Percentiles rank a stretch among this genome's conserved stretches.
phyloP scores from a whole-genome alignment of 2,888 invertebrate genomes.

The Buathra laborator region DNA sequence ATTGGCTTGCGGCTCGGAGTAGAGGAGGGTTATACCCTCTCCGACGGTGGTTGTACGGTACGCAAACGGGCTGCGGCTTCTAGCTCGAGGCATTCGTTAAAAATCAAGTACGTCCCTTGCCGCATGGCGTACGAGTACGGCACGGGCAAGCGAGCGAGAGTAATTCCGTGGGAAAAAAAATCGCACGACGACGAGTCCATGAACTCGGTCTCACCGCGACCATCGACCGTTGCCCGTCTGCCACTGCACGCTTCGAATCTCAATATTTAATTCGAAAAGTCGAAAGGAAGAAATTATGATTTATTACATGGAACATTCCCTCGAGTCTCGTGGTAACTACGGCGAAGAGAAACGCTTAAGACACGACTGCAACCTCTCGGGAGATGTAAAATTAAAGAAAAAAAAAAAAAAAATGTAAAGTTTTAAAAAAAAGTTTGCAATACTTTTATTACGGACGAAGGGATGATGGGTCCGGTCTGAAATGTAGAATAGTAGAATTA shows the following conservation, averaged over 20 bases:
- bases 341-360: neutral
- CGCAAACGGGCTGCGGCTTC: conserved; percentile 47
- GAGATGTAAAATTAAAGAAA: neutral
- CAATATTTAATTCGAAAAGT: conserved; percentile 52
- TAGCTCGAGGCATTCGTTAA: conserved; percentile 67
- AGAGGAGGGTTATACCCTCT: neutral
- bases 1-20: conserved; percentile 64
- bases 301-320: neutral
- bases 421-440: neutral
- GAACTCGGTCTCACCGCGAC: conserved; percentile 39
- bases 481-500: too few relatives aligned
- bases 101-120: conserved; percentile 67
- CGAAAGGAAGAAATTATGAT: conserved; percentile 2
- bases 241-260: conserved; percentile 11
- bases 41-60: conserved; percentile 17
- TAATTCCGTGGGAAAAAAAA: conserved; percentile 52
- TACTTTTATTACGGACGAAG: neutral
- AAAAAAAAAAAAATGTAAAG: neutral
- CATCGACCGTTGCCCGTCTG: conserved; percentile 45
- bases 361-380: neutral
- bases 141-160: conserved; percentile 63
- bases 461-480: neutral
- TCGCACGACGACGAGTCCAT: conserved; percentile 30
- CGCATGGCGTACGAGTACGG: conserved; percentile 56
- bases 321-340: neutral